Evolutionary conservation across 2,888 invertebrate genomes (phyloP), one percentile per base, ranked within the genome.

Genomic region (Coremacera marginata): DNA sequence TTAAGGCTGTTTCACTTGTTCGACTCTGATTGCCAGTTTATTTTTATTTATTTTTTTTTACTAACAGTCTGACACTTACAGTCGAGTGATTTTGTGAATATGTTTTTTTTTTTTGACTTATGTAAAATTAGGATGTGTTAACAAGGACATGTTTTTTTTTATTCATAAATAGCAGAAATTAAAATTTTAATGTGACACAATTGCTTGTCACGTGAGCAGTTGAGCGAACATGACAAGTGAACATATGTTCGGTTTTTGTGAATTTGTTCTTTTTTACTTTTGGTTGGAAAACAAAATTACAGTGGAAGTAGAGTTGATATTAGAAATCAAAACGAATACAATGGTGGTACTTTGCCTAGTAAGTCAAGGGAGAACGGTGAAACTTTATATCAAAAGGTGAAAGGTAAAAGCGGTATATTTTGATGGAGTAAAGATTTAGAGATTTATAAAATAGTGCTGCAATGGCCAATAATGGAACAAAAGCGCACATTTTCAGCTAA

Each of bases 101-200:
- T 2, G 2, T 3, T 34, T 34, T n/a, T 2, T 44, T 57, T 71
- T 44, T 60, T 9, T 14, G n/a, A 14, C 31, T 63, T 52, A 11
- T 34, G 25, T 65, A 8, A 83, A 83, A 86, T 86, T 84, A 86
- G 82, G 83, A 86, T 82, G 87, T 87, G 87, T 86, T 87, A 87
- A 87, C 87, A 85, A 85, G 84, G 81, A 83, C 77, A 80, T 80
- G 62, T 37, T 27, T n/a, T 31, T 68, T 51, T 3, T 25, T 16
- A 51, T 34, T 73, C 71, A 52, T 44, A 37, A 55, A 22, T 27
- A 52, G 22, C 31, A 67, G 44, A 71, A 71, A 67, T 22, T 67
- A 71, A 78, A 71, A 70, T 78, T 27, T 60, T 60, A 76, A 76
- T 76, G 68, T 78, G 78, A 63, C 76, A 78, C 72, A 78, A 73